Evolutionary conservation across 1,140 invertebrate species (phyloP).

Genomic region (Colletes gigas): DNA sequence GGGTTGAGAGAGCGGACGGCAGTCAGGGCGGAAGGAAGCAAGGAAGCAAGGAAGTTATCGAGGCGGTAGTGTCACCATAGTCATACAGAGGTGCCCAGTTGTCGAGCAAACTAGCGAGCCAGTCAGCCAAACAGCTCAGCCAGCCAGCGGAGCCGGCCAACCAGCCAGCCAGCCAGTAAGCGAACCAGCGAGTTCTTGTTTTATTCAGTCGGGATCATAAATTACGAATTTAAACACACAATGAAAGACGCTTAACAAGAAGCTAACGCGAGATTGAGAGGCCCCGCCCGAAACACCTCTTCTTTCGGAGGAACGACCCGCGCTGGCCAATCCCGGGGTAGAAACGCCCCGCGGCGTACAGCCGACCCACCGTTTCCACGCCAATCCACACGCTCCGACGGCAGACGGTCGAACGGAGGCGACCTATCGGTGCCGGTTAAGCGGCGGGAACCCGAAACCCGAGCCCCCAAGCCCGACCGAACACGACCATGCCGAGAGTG

Average conservation of each 20-base stretch:
- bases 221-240: constrained; percentile 82
- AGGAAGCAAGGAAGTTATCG: constrained; percentile 66
- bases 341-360: constrained; percentile 52
- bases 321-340: constrained; percentile 67
- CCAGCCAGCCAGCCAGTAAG: constrained; percentile 53
- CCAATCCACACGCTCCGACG: constrained; percentile 46
- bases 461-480: constrained; percentile 6
- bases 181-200: constrained; percentile 77
- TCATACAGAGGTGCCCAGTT: constrained; percentile 60
- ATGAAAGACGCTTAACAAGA: constrained; percentile 83
- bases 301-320: constrained; percentile 64
- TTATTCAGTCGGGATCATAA: constrained; percentile 82
- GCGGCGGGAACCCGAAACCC: constrained; percentile 10
- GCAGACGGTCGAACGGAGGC: not conserved
- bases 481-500: constrained; percentile 45
- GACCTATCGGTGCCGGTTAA: constrained; percentile 29
- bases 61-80: constrained; percentile 64
- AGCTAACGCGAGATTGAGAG: constrained; percentile 82
- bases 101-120: constrained; percentile 60
- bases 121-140: constrained; percentile 59
- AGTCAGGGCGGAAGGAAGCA: constrained; percentile 45
- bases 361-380: constrained; percentile 50
- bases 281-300: constrained; percentile 74
- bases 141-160: constrained; percentile 48
- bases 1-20: not conserved